A percentile compares a stretch with the other conserved stretches of the same genome.
These are phyloP conservation scores for Chelmon rostratus DNA, from an alignment of 2,797 vertebrate species.

Conservation along the genomic window DNA sequence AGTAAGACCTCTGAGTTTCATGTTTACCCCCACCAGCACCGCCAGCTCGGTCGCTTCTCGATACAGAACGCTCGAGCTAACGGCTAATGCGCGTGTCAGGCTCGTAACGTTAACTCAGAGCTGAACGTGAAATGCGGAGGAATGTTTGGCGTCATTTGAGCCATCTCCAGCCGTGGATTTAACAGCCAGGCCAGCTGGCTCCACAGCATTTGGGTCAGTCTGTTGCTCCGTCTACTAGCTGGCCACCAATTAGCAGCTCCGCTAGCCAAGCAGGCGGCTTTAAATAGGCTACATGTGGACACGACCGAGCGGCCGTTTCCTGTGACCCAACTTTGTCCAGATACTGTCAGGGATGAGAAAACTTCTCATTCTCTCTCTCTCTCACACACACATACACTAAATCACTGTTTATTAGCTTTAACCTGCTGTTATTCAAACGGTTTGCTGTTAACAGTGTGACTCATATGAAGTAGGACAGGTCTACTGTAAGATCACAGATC, in stretches of 20 bases:
- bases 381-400: too few relatives aligned
- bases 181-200: slow-evolving; percentile 74
- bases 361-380: neutral
- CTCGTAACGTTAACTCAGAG: slow-evolving; percentile 14
- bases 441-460: slow-evolving; percentile 21
- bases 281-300: slow-evolving; percentile 31
- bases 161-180: slow-evolving; percentile 63
- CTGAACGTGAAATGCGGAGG: slow-evolving; percentile 37
- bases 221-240: slow-evolving; percentile 62
- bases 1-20: slow-evolving; percentile 84
- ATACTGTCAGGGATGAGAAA: neutral
- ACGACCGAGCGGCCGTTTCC: neutral
- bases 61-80: slow-evolving; percentile 46
- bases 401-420: neutral
- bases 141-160: slow-evolving; percentile 64
- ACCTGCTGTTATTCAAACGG: slow-evolving; percentile 17
- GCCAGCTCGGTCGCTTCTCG: neutral
- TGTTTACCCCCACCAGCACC: neutral
- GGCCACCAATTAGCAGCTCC: slow-evolving; percentile 69
- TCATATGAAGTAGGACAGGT: slow-evolving; percentile 27
- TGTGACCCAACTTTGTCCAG: slow-evolving; percentile 8
- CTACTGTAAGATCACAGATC: neutral
- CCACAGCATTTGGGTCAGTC: slow-evolving; percentile 70
- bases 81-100: slow-evolving; percentile 9
- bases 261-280: slow-evolving; percentile 54